Base-by-base conservation (phyloP, 2,888 invertebrate genomes). In the Ormyrus thymus region DNA sequence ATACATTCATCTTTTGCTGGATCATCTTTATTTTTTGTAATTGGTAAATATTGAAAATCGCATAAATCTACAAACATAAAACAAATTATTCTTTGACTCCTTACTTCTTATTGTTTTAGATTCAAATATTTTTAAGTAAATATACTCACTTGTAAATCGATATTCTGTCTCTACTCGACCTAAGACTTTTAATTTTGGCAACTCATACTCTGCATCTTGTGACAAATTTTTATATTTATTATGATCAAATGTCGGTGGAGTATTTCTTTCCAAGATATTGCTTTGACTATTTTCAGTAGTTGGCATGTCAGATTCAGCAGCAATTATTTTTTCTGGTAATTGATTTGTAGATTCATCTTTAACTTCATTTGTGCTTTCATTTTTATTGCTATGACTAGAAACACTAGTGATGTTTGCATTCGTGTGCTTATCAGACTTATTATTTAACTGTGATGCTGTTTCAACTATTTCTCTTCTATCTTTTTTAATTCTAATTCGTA, bases 31-130 rank as follows among this genome's bases (percentile, higher is more conserved):
- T 81, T 90, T 89, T 58, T 90, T 8, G 86, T 89, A 83, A 97
- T 91, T 1, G 98, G 97, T 80, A 98, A 90, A 88, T 95, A 98
- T 90, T 98, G 98, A 89, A 97, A 98, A 90, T 99, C 98, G 88
- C 95, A 95, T 86, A 98, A 91, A 82, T 93, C 97, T 97, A 89
- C 51, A 92, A 84, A 72, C 72, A 43, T 46, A 74, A 75, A 48
- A 59, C 15, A 64, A 58, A 55, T 72, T 69, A 45, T 7, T 7
- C 8, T 48, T 46, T 64, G 4, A 4, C 29, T 13, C n/a, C n/a
- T 11, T 64, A 56, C 10, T 58, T 73, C 62, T n/a, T 48, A 45
- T 10, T 11, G 45, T 11, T 56, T 0, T 56, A 10, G 4, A 10
- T 68, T 46, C 1, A 29, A 48, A 64, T 5, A 13, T 6, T 11